Base-by-base conservation (phyloP, 2,888 invertebrate genomes). In the Lithophane socia region DNA sequence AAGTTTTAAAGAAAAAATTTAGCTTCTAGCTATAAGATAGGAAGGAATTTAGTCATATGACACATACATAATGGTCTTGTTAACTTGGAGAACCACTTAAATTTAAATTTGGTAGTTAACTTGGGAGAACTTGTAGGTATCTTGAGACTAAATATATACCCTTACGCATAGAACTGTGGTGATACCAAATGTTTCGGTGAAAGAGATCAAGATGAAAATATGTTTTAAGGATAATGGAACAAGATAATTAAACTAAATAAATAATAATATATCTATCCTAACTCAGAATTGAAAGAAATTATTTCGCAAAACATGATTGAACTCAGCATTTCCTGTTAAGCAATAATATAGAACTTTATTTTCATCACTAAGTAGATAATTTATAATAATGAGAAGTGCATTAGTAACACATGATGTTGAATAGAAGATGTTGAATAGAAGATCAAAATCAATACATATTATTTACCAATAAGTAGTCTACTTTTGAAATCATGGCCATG, bases 401-500 rank as follows among this genome's bases (percentile, higher is more conserved):
- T 75, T 60, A 79, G 58, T 37, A 58, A 63, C 37, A 54, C 52
- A 49, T 44, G 37, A n/a, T n/a, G n/a, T n/a, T n/a, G n/a, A n/a
- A n/a, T n/a, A n/a, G 3, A 21, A 58, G 21, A 21, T 68, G 56
- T 10, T 74, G 80, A 74, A 56, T 64, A 65, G 64, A 65, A 52
- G 24, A 74, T 78, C 49, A 60, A 13, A 52, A 58, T 64, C 67
- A 54, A 52, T 8, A 2, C 16, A 54, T 60, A 42, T 47, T 47
- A 64, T 79, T 79, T 65, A 63, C 79, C 24, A 65, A 47, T 65
- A 79, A 47, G 64, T 80, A 54, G 1, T n/a, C 18, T 67, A 16
- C 63, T 77, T 80, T 67, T 71, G 58, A 24, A 80, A 77, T 61
- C 29, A 66, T 16, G 29, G 8, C 42, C 24, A 37, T 52, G 2